Evolutionary conservation across 2,888 invertebrate genomes (phyloP), one percentile per base, ranked within the genome.

Genomic region (Agrotis segetum): DNA sequence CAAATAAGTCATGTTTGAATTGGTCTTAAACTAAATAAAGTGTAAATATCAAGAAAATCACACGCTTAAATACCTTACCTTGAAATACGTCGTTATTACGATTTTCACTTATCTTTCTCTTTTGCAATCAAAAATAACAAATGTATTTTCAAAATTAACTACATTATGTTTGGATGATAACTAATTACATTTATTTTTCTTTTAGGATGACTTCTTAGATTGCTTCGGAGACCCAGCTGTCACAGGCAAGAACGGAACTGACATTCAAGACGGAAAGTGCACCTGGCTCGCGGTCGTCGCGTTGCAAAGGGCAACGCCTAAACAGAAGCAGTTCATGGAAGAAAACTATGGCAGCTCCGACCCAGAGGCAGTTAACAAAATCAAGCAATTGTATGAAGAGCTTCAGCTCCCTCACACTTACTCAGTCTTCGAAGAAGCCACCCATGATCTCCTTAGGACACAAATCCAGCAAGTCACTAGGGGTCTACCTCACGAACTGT

Each of bases 211-310:
- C 91, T 99, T 97, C 94, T 95, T 99, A 52, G 99, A 99, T 91
- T 99, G 98, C 90, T 99, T 98, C 91, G 99, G 99, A 0, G 97
- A 99, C 91, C 97, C 98, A 19, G 96, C 97, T 13, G 96, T 98
- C 3, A 99, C 98, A 0, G 99, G 99, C 11, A 99, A 99, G 96
- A 96, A 97, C 52, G 98, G 99, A 47, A 98, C 98, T 0, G 99
- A 99, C 90, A 99, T 99, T 84, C 97, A 98, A 93, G 99, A 99
- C 85, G 99, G 99, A 47, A 99, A 99, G 95, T 99, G 99, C 93
- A 97, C 99, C 0, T 99, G 99, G 99, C 95, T 99, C 47, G 97
- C 98, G 1, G 98, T 99, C 1, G 98, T 98, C 1, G 99, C 99
- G 14, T 95, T 99, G 76, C 98, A 99, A 91, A 96, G 98, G 67